These are phyloP conservation scores for Beris morrisii DNA, from an alignment of 2,888 invertebrate genomes.

Conservation along the genomic window DNA sequence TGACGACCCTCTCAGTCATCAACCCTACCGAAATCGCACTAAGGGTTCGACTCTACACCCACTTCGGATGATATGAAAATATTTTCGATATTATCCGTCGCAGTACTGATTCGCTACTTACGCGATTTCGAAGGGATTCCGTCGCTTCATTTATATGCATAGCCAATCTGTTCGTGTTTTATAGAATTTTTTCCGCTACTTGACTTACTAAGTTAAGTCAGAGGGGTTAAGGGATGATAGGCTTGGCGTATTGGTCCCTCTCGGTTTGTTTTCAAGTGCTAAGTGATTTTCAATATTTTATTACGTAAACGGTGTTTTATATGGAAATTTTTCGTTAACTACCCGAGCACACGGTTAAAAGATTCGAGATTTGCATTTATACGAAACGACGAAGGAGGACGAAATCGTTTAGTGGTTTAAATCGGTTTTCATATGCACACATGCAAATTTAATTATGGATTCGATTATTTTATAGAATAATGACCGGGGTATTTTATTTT, in stretches of 20 bases:
- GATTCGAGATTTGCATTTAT: constrained; percentile 1
- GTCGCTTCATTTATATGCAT: constrained; percentile 58
- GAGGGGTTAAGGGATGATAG: constrained; percentile 20
- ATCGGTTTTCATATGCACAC: no score
- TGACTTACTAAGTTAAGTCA: constrained; percentile 45
- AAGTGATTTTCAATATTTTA: constrained; percentile 41
- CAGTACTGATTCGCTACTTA: not conserved
- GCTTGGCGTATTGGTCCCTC: constrained; percentile 4
- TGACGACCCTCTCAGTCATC: no score
- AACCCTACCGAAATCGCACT: no score
- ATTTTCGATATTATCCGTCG: constrained; percentile 25
- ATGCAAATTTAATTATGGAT: no score
- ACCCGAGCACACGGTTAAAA: constrained; percentile 9
- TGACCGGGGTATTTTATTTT: no score
- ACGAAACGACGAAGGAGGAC: no score
- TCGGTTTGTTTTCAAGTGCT: constrained; percentile 37
- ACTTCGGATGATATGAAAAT: constrained; percentile 27
- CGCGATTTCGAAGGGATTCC: constrained; percentile 43
- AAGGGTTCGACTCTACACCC: no score
- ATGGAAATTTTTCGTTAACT: constrained; percentile 34
- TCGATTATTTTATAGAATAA: no score
- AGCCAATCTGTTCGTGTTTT: constrained; percentile 57
- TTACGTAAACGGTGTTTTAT: constrained; percentile 36
- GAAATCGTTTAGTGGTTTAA: no score
- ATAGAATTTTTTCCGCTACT: constrained; percentile 55